Conservation (phyloP, 2,888 invertebrate species). For the Drosophila neutralis region DNA sequence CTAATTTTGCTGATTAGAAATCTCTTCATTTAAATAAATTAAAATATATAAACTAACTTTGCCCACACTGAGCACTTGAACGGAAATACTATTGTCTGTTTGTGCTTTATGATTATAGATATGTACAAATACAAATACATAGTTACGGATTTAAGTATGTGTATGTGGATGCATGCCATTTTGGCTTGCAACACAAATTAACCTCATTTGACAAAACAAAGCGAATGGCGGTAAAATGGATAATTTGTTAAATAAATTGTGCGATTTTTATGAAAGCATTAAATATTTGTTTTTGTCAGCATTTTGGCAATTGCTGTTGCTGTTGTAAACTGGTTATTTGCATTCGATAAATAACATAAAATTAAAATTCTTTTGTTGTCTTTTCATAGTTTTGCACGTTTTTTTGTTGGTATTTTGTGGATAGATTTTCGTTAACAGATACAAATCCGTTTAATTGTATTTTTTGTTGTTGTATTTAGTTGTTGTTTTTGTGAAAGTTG, state of each 20-base stretch:
- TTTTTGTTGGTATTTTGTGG: conserved; percentile 24
- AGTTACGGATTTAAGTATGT: background rate
- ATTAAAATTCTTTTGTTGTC: conserved; percentile 65
- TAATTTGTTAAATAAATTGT: conserved; percentile 84
- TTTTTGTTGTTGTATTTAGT: conserved; percentile 38
- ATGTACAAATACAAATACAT: background rate
- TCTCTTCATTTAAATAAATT: background rate
- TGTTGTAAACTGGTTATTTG: conserved; percentile 67
- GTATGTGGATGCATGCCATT: conserved; percentile 43
- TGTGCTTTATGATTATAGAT: background rate
- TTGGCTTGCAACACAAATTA: conserved; percentile 81
- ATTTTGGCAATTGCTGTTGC: conserved; percentile 25
- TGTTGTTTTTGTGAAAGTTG: conserved; percentile 1
- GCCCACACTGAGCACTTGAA: background rate
- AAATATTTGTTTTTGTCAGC: conserved; percentile 38
- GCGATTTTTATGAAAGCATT: conserved; percentile 65
- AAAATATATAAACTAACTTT: background rate
- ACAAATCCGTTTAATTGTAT: conserved; percentile 76
- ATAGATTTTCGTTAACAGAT: conserved; percentile 53
- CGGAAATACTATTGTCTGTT: background rate
- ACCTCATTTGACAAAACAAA: conserved; percentile 84
- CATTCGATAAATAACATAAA: conserved; percentile 68
- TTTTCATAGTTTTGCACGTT: conserved; percentile 21
- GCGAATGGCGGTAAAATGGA: conserved; percentile 75
- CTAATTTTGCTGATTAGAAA: background rate